Evolutionary conservation across 1,140 invertebrate species (phyloP), one percentile per base, ranked within the genome.

Genomic region (Bombus superbus): DNA sequence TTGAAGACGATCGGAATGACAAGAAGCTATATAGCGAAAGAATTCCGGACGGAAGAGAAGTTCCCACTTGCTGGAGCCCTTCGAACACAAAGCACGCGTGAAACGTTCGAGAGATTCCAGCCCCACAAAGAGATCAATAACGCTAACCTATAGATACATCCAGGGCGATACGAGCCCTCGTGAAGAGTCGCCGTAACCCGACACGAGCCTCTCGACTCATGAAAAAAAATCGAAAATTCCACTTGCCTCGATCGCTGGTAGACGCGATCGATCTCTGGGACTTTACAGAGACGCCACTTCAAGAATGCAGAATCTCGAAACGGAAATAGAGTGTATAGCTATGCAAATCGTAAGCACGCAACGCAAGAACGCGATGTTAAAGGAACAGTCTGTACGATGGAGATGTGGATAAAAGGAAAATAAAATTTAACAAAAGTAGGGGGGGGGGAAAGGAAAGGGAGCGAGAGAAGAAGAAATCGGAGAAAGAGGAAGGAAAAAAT

Each of bases 101-200:
- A 74, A 81, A 15, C 69, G 53, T 62, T 73, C 38, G 53, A 73
- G 53, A 81, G 53, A 81, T 62, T 62, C 42, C 22, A 35, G n/a
- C 32, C n/a, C 53, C 40, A 42, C 35, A 62, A 59, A 81, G 40
- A 18, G 47, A 83, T 83, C 81, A 6, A 82, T 82, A 82, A 82
- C 28, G 62, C n/a, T 62, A 62, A 53, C 42, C 73, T 42, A 64
- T 44, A 59, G 59, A 76, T 66, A 47, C 71, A 2, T 32, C 18
- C 32, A 28, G 47, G n/a, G 64, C 74, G 13, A 83, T 76, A 13
- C 28, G n/a, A 83, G 38, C 53, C 62, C 73, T 57, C 44, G 47
- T 18, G 44, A 38, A 40, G 64, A 35, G 53, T 69, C 47, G 13
- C 78, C 53, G 81, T 66, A 44, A 69, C 18, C 22, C 47, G 62